Conservation (phyloP, 2,113 vertebrate genomes). For the Eubucco bourcierii region DNA sequence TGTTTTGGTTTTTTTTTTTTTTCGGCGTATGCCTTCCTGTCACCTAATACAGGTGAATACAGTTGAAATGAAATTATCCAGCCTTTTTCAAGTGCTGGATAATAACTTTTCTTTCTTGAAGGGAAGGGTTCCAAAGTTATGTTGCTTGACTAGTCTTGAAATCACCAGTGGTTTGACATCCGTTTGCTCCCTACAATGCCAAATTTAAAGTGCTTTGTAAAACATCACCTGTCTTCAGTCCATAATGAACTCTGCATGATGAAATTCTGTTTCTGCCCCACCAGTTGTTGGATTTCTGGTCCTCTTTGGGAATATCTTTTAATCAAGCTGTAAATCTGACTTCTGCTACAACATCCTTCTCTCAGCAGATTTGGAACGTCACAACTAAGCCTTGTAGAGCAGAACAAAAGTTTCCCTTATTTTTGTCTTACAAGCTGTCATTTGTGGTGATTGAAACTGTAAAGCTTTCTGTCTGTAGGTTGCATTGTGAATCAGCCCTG, state of each 20-base stretch:
- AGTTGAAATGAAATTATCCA: no score
- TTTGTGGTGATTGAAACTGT: background rate
- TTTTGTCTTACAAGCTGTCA: background rate
- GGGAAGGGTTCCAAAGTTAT: background rate
- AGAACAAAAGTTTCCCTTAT: background rate
- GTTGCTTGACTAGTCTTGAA: background rate
- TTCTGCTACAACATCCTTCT: background rate
- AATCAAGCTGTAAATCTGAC: background rate
- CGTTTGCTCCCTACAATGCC: background rate
- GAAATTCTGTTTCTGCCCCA: background rate
- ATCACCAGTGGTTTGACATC: background rate
- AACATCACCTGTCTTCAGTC: background rate
- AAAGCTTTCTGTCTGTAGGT: background rate
- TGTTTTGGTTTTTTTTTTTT: no score
- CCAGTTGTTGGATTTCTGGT: background rate
- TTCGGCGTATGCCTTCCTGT: background rate
- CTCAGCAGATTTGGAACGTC: background rate
- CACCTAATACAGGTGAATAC: background rate
- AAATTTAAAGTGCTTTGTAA: background rate
- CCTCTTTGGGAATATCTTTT: background rate
- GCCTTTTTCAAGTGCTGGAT: background rate
- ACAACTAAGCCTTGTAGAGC: background rate
- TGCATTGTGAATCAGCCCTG: background rate
- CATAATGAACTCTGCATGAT: background rate
- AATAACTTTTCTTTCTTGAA: background rate